Evolutionary conservation across 2,797 vertebrate species (phyloP), one percentile per base, ranked within the genome.

Genomic region (Chiloscyllium punctatum): DNA sequence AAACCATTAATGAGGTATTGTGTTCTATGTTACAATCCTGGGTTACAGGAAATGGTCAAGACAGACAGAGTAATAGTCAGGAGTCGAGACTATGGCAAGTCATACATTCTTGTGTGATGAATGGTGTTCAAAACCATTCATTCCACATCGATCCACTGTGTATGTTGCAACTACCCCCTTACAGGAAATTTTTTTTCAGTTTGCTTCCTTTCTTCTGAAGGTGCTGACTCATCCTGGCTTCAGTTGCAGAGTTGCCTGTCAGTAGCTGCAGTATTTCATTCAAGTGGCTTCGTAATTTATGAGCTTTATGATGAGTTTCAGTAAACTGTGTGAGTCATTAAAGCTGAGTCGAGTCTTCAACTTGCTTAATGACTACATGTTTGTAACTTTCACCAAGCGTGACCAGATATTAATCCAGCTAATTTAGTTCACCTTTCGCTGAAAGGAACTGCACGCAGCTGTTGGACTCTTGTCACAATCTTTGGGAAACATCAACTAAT

Each of bases 141-240:
- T 68, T 69, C 62, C 37, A 68, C 16, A 9, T 37, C 42, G 88
- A 91, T 33, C 57, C 7, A 91, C 30, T n/a, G 33, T 15, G n/a
- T 37, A 91, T 92, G 33, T 27, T 68, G 21, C 18, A 92, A 68
- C n/a, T 68, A 21, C 62, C 62, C 62, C n/a, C 6, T 92, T 69
- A 66, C 30, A 90, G 87, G 87, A 90, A 90, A 62, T 33, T 90
- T n/a, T 30, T 90, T 66, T 90, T 62, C 53, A 66, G 87, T n/a
- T 90, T 90, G 21, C n/a, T 68, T 92, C 48, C 53, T 27, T 7
- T 25, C 62, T 92, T 68, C 90, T 92, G 90, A 21, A 37, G 90
- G 62, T 92, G 62, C 62, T 68, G 90, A 92, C n/a, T 92, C 90
- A 68, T 68, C 90, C 90, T 68, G n/a, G 62, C n/a, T 68, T 92